These are phyloP conservation scores for Baronia brevicornis DNA, from an alignment of 2,888 invertebrate genomes.

Conservation along the genomic window DNA sequence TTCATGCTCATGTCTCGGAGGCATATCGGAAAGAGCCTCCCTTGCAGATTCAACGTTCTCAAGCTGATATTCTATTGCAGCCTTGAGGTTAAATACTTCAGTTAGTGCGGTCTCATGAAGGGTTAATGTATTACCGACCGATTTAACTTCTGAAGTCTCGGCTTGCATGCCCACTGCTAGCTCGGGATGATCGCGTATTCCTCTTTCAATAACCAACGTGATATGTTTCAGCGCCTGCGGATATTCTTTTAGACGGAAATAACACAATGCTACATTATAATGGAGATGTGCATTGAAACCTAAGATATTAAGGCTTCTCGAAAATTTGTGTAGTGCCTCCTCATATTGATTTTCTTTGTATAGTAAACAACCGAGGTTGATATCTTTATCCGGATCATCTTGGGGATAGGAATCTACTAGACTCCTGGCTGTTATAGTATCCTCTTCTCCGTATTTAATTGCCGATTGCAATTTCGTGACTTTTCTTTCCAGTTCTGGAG, in stretches of 20 bases:
- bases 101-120: conserved; percentile 97
- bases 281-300: conserved; percentile 94
- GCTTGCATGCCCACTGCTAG: conserved; percentile 97
- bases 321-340: conserved; percentile 93
- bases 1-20: conserved; percentile 96
- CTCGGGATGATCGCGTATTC: conserved; percentile 97
- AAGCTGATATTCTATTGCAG: conserved; percentile 96
- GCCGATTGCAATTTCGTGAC: conserved; percentile 94
- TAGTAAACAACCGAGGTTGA: conserved; percentile 95
- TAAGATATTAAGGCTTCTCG: conserved; percentile 87
- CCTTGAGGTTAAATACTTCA: conserved; percentile 98
- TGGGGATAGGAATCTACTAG: conserved; percentile 90
- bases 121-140: conserved; percentile 95
- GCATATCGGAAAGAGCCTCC: conserved; percentile 92
- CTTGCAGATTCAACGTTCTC: conserved; percentile 85
- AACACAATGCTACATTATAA: conserved; percentile 96
- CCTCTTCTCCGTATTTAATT: conserved; percentile 97
- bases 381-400: conserved; percentile 94
- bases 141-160: conserved; percentile 92
- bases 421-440: conserved; percentile 91
- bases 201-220: conserved; percentile 93
- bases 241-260: conserved; percentile 95
- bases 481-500: conserved; percentile 79
- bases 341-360: conserved; percentile 92
- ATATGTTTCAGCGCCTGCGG: conserved; percentile 95